Conservation (phyloP, 2,797 vertebrate genomes). For the Mastacembelus armatus region DNA sequence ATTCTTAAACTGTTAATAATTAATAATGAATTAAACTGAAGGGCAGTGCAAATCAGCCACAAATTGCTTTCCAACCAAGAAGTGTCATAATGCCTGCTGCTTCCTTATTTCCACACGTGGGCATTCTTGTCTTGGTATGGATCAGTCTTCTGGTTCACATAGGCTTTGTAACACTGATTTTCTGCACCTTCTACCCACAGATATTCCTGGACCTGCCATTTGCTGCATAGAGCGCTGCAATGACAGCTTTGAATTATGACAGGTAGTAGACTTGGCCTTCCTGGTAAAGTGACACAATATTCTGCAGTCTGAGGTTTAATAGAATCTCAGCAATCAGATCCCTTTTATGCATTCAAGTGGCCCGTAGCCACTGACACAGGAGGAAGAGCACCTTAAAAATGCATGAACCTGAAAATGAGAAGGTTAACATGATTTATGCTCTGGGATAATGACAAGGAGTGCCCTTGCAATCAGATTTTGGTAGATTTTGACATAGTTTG, state of each 20-base stretch:
- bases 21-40: constrained; percentile 11
- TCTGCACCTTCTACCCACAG: constrained; percentile 14
- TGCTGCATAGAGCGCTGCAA: constrained; percentile 30
- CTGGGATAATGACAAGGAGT: constrained; percentile 81
- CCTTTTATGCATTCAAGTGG: constrained; percentile 55
- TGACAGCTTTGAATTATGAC: constrained; percentile 71
- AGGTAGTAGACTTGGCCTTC: constrained; percentile 64
- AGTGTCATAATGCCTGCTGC: constrained; percentile 8
- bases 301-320: constrained; percentile 75
- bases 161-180: constrained; percentile 29
- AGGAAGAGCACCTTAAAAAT: constrained; percentile 79
- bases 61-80: constrained; percentile 7
- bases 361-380: constrained; percentile 47
- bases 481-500: background rate
- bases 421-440: constrained; percentile 84
- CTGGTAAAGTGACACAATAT: constrained; percentile 66
- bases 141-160: constrained; percentile 38
- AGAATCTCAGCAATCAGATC: constrained; percentile 73
- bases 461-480: constrained; percentile 45
- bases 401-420: constrained; percentile 84
- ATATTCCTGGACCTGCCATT: constrained; percentile 44
- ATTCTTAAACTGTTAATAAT: background rate
- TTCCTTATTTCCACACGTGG: constrained; percentile 37
- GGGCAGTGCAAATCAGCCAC: constrained; percentile 2
- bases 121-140: constrained; percentile 47